Evolutionary conservation across 2,113 vertebrate genomes (phyloP).

Genomic region (Leptobrachium ailaonicum): DNA sequence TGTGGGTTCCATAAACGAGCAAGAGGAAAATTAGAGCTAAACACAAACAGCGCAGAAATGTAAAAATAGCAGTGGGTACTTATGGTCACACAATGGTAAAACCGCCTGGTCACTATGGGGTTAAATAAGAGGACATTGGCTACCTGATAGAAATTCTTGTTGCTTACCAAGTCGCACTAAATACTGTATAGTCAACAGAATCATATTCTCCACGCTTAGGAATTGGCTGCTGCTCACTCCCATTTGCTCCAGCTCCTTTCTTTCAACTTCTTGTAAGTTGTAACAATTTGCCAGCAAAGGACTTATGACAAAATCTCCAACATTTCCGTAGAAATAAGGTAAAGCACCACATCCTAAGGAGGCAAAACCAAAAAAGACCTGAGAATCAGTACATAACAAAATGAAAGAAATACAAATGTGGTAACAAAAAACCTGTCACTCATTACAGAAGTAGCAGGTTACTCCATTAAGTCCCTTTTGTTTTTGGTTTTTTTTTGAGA

Average conservation of each 20-base stretch:
- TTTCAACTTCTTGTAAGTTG: constrained; percentile 85
- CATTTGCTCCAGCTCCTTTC: constrained; percentile 79
- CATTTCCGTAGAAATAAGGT: constrained; percentile 98
- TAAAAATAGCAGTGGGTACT: no score
- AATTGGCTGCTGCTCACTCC: constrained; percentile 82
- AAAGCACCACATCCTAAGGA: constrained; percentile 90
- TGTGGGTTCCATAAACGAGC: no score
- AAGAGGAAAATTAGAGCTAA: no score
- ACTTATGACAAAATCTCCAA: constrained; percentile 95
- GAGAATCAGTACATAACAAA: background rate
- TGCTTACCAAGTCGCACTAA: constrained; percentile 85
- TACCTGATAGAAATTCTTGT: constrained; percentile 47
- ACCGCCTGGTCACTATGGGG: no score
- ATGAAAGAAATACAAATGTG: background rate
- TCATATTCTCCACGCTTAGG: constrained; percentile 89
- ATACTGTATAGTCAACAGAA: constrained; percentile 93
- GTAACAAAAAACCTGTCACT: no score
- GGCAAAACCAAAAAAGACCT: constrained; percentile 29
- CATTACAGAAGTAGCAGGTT: no score
- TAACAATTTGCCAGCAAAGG: constrained; percentile 96
- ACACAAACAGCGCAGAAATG: no score
- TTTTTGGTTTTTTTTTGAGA: no score
- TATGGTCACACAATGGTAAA: no score
- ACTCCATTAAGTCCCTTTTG: no score
- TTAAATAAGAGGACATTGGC: no score